phyloP scores from a whole-genome alignment of 2,797 vertebrate species.

The Scolopax bukidnonensis region DNA sequence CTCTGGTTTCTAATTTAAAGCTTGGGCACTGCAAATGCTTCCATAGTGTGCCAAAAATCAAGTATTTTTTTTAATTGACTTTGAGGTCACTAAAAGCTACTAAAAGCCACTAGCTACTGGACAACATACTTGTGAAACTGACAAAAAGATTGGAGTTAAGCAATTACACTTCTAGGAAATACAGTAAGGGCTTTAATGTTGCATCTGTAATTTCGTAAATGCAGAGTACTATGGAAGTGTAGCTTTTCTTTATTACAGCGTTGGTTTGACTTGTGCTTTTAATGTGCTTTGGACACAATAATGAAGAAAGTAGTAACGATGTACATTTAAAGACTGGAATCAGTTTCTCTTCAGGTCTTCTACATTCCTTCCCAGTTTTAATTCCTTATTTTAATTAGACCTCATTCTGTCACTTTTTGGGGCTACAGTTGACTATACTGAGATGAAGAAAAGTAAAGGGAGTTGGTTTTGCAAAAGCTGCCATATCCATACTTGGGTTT shows the following conservation, averaged over 20 bases:
- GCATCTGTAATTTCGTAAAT: neutral
- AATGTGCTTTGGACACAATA: neutral
- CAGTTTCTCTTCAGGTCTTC: neutral
- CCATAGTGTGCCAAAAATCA: neutral
- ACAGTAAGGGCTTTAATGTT: neutral
- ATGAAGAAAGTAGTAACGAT: neutral
- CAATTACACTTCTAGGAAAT: neutral
- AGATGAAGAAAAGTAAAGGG: neutral
- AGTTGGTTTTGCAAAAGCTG: neutral
- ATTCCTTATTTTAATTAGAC: neutral
- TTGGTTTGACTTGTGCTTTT: neutral
- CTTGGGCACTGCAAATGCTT: neutral
- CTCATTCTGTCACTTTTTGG: neutral
- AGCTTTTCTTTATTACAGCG: neutral
- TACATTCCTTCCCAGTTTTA: neutral
- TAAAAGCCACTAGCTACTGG: neutral
- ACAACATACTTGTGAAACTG: neutral
- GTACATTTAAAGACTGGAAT: neutral
- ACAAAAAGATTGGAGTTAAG: neutral
- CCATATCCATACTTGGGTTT: accelerated
- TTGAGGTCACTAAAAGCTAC: neutral
- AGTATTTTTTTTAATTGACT: neutral
- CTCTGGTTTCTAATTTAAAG: neutral
- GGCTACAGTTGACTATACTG: neutral
- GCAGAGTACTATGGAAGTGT: neutral